These are phyloP conservation scores for Cuculus canorus DNA, from an alignment of 2,797 vertebrate genomes.

Conservation along the genomic window DNA sequence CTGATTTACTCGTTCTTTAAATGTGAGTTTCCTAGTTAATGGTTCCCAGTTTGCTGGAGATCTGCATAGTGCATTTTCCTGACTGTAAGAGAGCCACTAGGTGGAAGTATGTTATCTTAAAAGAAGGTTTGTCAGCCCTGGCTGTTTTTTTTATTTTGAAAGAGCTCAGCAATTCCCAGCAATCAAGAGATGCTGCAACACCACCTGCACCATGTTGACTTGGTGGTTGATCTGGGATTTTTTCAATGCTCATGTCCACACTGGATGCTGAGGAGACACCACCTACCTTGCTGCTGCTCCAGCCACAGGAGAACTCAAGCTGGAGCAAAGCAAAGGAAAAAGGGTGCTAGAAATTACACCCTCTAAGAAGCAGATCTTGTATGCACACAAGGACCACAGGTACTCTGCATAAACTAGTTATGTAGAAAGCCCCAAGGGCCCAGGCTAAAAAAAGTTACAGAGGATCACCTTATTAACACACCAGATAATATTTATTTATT, in stretches of 20 bases:
- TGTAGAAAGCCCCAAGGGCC: accelerated
- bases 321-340: background rate
- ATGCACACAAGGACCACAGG: background rate
- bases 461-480: background rate
- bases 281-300: background rate
- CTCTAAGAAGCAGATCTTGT: background rate
- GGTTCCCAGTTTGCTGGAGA: background rate
- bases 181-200: background rate
- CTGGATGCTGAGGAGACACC: background rate
- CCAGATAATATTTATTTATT: background rate
- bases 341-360: background rate
- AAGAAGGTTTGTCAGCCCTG: background rate
- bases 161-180: background rate
- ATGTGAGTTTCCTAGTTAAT: accelerated
- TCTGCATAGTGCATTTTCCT: background rate
- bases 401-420: background rate
- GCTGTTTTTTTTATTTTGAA: background rate
- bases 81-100: conserved; percentile 10
- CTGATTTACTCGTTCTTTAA: background rate
- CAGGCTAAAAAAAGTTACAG: background rate
- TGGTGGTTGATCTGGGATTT: background rate
- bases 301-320: background rate
- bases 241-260: accelerated
- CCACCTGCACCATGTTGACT: accelerated
- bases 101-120: conserved; percentile 42